phyloP scores from a whole-genome alignment of 2,797 vertebrate species.

The Chelon auratus region DNA sequence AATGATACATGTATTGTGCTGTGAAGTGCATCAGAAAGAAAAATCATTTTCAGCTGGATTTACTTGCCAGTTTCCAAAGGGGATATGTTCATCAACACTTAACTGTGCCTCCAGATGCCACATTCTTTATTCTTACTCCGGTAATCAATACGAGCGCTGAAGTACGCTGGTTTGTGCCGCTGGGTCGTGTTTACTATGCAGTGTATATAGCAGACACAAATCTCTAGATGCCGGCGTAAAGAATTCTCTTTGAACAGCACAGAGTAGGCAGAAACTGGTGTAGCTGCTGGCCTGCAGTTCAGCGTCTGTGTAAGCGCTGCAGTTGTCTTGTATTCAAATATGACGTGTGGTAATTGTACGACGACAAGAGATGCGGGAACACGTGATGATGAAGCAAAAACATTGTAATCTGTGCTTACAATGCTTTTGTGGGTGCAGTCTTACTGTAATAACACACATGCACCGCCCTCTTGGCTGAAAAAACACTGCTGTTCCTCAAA shows the following conservation, averaged over 20 bases:
- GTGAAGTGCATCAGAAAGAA: conserved; percentile 4
- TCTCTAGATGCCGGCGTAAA: conserved; percentile 48
- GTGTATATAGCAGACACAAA: conserved; percentile 44
- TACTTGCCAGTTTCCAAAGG: conserved; percentile 31
- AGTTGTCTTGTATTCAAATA: not conserved
- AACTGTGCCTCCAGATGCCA: conserved; percentile 61
- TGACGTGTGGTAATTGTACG: not conserved
- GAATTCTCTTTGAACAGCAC: conserved; percentile 67
- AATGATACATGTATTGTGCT: not conserved
- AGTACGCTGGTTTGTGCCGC: conserved; percentile 46
- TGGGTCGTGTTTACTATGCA: conserved; percentile 66
- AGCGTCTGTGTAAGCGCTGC: conserved; percentile 17
- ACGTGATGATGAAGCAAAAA: not conserved
- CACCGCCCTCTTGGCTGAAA: too few species aligned
- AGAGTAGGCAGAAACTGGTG: conserved; percentile 9
- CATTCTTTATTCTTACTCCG: conserved; percentile 40
- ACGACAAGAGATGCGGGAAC: not conserved
- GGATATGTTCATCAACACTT: conserved; percentile 63
- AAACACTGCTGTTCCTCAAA: too few species aligned
- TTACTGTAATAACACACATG: too few species aligned
- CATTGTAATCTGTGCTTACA: not conserved
- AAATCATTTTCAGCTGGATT: conserved; percentile 34
- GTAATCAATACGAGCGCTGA: conserved; percentile 58
- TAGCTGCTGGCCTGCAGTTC: conserved; percentile 20
- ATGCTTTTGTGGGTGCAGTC: not conserved